Conservation (phyloP, 2,113 vertebrate genomes). For the Syngnathus scovelli region DNA sequence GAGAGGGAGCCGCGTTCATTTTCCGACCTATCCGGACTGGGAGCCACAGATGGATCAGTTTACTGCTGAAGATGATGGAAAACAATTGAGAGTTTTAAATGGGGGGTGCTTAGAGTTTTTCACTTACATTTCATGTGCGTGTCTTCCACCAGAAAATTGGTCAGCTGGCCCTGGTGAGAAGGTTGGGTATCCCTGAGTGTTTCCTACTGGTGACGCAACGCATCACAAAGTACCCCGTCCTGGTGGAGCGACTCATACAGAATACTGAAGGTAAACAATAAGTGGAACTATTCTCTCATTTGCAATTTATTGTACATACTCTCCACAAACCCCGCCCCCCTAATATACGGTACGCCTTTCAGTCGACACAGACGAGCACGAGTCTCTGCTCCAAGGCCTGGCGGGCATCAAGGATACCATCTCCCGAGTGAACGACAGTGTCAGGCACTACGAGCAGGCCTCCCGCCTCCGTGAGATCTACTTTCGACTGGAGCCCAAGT, state of each 20-base stretch:
- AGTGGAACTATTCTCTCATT: neutral
- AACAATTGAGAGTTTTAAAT: neutral
- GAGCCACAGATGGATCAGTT: neutral
- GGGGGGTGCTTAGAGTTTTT: neutral
- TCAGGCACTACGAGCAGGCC: conserved; percentile 75
- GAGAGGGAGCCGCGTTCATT: neutral
- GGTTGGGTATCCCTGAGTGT: conserved; percentile 87
- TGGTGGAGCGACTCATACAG: conserved; percentile 86
- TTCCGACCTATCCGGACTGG: neutral
- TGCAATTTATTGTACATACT: neutral
- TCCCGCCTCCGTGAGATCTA: conserved; percentile 78
- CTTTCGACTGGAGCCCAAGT: conserved; percentile 78
- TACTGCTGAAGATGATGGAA: neutral
- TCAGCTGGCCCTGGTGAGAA: conserved; percentile 78
- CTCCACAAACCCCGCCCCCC: no score
- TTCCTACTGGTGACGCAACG: conserved; percentile 91
- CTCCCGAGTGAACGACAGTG: conserved; percentile 77
- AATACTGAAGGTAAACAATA: conserved; percentile 81
- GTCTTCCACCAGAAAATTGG: conserved; percentile 78
- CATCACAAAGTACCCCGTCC: conserved; percentile 90
- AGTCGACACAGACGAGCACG: conserved; percentile 79
- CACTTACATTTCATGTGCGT: neutral
- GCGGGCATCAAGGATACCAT: conserved; percentile 79
- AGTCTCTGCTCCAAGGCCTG: conserved; percentile 74
- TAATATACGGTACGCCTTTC: conserved; percentile 1